Evolutionary conservation across 1,140 invertebrate species (phyloP).

Genomic region (Mamestra configurata): DNA sequence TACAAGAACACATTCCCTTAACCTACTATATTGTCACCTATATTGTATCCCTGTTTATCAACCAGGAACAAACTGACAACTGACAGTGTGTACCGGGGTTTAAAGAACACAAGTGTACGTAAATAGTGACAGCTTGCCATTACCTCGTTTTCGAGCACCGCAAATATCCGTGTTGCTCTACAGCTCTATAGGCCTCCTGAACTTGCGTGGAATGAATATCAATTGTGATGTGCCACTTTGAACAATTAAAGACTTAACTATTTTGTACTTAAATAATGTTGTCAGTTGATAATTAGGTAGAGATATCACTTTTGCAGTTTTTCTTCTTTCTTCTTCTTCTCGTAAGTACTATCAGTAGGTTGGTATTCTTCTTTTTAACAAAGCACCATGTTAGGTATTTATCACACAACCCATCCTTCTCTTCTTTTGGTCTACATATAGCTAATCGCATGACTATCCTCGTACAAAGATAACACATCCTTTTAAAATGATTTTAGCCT

Average conservation of each 20-base stretch:
- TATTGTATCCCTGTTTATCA: background rate
- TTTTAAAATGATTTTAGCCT: no score
- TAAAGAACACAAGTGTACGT: constrained; percentile 1
- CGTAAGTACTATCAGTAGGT: no score
- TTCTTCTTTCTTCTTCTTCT: no score
- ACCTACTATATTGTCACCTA: no score
- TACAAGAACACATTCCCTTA: background rate
- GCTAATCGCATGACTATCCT: no score
- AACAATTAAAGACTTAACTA: background rate
- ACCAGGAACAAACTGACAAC: background rate
- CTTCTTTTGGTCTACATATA: no score
- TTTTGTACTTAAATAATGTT: background rate
- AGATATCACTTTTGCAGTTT: no score
- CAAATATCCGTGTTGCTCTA: no score
- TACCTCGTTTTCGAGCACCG: background rate
- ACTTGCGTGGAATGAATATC: background rate
- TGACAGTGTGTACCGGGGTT: background rate
- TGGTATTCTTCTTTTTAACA: no score
- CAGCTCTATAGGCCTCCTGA: background rate
- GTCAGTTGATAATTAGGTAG: background rate
- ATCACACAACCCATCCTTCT: no score
- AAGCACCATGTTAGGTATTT: no score
- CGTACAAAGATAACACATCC: no score
- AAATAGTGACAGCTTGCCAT: background rate
- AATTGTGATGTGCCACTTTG: background rate